phyloP scores from a whole-genome alignment of 2,888 invertebrate genomes.

The Aporophyla lueneburgensis region DNA sequence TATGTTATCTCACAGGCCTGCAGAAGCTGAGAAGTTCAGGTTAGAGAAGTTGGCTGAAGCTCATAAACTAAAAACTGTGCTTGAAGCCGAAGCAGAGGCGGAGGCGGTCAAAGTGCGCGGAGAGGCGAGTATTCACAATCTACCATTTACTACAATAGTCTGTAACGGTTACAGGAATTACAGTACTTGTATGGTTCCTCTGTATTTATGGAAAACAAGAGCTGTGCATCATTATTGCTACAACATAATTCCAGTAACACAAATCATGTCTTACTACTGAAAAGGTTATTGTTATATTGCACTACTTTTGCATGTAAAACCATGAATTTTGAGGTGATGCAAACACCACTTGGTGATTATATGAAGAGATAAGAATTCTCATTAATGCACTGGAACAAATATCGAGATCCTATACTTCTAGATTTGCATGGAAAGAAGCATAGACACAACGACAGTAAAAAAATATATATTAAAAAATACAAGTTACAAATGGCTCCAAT shows the following conservation, averaged over 20 bases:
- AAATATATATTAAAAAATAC: too few relatives aligned
- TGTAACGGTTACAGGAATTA: background rate
- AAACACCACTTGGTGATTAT: background rate
- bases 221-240: background rate
- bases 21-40: conserved; percentile 98
- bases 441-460: background rate
- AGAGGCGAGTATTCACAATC: conserved; percentile 84
- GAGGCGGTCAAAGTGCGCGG: conserved; percentile 96
- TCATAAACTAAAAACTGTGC: conserved; percentile 95
- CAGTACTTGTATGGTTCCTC: background rate
- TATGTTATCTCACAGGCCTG: conserved; percentile 92
- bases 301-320: background rate
- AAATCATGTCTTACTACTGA: background rate
- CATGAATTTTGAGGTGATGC: background rate
- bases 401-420: background rate
- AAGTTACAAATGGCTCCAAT: too few relatives aligned
- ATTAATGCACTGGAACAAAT: conserved; percentile 10
- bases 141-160: background rate
- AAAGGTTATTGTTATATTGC: background rate
- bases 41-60: conserved; percentile 99
- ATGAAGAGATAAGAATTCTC: background rate
- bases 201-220: background rate
- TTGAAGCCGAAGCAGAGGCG: conserved; percentile 98
- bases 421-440: background rate
- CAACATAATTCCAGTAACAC: background rate